phyloP scores from a whole-genome alignment of 1,140 invertebrate genomes.

The Chymomyza costata region DNA sequence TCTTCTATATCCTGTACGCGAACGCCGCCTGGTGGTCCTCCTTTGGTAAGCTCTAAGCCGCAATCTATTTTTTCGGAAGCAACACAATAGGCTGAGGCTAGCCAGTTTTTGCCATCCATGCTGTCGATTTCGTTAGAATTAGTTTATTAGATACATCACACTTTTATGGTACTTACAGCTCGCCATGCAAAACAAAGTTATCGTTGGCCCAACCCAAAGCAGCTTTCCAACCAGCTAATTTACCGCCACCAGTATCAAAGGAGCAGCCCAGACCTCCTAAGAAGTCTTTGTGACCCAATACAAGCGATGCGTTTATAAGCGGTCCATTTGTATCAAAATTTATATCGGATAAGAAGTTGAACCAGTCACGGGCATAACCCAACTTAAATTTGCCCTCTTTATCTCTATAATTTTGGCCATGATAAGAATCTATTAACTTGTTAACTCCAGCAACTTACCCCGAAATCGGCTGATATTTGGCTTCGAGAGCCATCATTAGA shows the following conservation, averaged over 20 bases:
- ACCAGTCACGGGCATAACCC: constrained; percentile 38
- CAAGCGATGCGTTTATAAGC: constrained; percentile 22
- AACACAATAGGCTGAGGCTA: constrained; percentile 44
- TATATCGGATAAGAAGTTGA: constrained; percentile 25
- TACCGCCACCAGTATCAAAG: background rate
- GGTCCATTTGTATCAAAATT: constrained; percentile 10
- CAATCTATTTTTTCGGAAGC: constrained; percentile 31
- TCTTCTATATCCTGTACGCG: too few species aligned
- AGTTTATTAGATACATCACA: too few species aligned
- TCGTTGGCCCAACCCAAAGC: constrained; percentile 48
- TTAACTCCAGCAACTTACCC: constrained; percentile 19
- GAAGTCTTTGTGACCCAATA: constrained; percentile 39
- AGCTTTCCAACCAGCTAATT: background rate
- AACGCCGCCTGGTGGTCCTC: too few species aligned
- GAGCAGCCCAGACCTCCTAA: constrained; percentile 27
- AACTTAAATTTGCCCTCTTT: constrained; percentile 26
- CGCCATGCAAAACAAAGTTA: constrained; percentile 33
- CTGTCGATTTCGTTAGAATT: constrained; percentile 1
- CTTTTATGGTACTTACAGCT: constrained; percentile 60
- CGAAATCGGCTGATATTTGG: constrained; percentile 27
- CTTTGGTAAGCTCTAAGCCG: constrained; percentile 26
- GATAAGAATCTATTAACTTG: background rate
- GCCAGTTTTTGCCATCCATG: constrained; percentile 22
- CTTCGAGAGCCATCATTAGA: constrained; percentile 38
- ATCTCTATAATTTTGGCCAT: constrained; percentile 13